A percentile compares a stretch with the other conserved stretches of the same genome.
Conservation (phyloP, 2,888 invertebrate genomes). For the Caenorhabditis uteleia region DNA sequence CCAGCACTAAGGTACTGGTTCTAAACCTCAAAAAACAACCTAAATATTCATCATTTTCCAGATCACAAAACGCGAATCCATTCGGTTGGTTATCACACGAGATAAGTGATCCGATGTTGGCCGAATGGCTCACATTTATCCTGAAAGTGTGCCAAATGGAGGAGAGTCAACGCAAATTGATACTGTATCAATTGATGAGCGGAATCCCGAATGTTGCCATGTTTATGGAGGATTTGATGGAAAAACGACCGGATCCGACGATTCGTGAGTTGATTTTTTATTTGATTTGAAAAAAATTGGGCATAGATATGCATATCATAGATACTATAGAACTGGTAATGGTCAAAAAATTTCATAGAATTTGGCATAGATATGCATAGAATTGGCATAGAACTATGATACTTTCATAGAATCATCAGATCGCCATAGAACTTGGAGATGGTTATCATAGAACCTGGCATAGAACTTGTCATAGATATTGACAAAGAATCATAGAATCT, state of each 20-base stretch:
- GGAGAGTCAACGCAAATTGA: neutral
- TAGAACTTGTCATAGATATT: no score
- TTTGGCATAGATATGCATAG: no score
- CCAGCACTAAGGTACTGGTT: neutral
- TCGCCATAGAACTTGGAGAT: no score
- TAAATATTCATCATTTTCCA: neutral
- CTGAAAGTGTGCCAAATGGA: conserved; percentile 5
- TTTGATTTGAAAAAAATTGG: no score
- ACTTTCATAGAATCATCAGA: no score
- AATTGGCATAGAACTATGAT: no score
- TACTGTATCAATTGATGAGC: neutral
- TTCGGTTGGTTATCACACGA: conserved; percentile 4
- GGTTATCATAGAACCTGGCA: no score
- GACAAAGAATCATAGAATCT: no score
- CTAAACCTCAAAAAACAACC: neutral
- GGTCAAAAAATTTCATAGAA: no score
- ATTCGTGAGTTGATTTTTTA: conserved; percentile 4
- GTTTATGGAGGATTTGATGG: conserved; percentile 6
- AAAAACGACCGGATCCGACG: conserved; percentile 1
- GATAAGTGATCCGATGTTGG: conserved; percentile 21
- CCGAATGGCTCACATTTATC: conserved; percentile 28
- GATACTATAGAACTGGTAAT: no score
- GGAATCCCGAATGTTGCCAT: no score
- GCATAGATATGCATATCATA: no score
- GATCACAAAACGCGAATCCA: conserved; percentile 9